Conservation (phyloP, 2,113 vertebrate genomes). For the Herpailurus yagouaroundi region DNA sequence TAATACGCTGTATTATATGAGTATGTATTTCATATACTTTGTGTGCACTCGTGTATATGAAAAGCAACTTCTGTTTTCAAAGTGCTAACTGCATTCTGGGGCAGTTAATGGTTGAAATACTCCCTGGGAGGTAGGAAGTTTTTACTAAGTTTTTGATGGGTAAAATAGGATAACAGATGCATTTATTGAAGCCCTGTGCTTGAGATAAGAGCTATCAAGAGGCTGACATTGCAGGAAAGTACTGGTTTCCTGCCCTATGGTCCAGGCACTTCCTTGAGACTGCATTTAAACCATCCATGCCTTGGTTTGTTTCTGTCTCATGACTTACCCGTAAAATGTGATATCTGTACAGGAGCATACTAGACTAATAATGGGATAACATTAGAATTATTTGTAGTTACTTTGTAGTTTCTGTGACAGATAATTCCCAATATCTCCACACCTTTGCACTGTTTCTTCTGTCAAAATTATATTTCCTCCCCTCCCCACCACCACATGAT, state of each 20-base stretch:
- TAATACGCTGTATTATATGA: not conserved
- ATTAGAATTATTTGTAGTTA: not conserved
- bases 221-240: not conserved
- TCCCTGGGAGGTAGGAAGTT: not conserved
- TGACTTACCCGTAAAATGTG: not conserved
- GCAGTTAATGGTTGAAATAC: not conserved
- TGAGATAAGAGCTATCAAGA: not conserved
- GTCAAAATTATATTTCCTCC: not conserved
- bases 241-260: not conserved
- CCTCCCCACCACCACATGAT: rapidly evolving
- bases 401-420: not conserved
- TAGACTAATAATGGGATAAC: not conserved
- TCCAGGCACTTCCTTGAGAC: not conserved
- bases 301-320: not conserved
- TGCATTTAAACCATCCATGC: not conserved
- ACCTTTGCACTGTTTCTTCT: not conserved
- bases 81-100: not conserved
- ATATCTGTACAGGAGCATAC: not conserved
- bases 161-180: not conserved
- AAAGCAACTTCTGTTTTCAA: conserved; percentile 40
- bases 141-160: not conserved
- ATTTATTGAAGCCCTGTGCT: not conserved
- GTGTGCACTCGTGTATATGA: not conserved
- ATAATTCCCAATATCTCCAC: not conserved
- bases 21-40: not conserved